Evolutionary conservation across 2,797 vertebrate species (phyloP).

Genomic region (Takifugu ocellatus): DNA sequence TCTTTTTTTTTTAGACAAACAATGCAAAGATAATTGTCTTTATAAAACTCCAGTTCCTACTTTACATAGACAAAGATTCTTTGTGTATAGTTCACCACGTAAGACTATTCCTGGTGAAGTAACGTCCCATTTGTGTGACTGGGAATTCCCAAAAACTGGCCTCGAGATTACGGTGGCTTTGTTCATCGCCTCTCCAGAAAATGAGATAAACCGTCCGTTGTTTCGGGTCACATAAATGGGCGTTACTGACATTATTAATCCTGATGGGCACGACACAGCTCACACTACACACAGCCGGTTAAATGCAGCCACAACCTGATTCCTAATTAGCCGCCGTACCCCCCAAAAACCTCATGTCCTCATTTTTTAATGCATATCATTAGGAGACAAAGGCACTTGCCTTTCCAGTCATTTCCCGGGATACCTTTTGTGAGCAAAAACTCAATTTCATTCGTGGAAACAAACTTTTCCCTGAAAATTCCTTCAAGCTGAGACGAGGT

Average conservation of each 20-base stretch:
- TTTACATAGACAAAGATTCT: slow-evolving; percentile 84
- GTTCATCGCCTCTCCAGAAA: background rate
- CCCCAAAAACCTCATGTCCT: slow-evolving; percentile 58
- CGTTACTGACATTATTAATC: slow-evolving; percentile 63
- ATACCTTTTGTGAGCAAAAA: slow-evolving; percentile 18
- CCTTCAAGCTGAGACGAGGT: slow-evolving; percentile 17
- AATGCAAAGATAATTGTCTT: slow-evolving; percentile 89
- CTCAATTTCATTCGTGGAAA: slow-evolving; percentile 1
- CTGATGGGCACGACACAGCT: slow-evolving; percentile 76
- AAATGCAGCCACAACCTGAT: slow-evolving; percentile 47
- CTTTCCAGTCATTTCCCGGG: slow-evolving; percentile 41
- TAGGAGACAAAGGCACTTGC: slow-evolving; percentile 59
- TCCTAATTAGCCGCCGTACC: slow-evolving; percentile 81
- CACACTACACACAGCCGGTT: slow-evolving; percentile 53
- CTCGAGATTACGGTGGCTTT: background rate
- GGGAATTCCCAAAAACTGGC: slow-evolving; percentile 55
- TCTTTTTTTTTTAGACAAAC: slow-evolving; percentile 87
- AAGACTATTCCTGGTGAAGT: slow-evolving; percentile 74
- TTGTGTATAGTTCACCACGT: slow-evolving; percentile 78
- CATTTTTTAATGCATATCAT: slow-evolving; percentile 34
- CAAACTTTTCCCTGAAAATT: slow-evolving; percentile 41
- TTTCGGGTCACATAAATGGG: slow-evolving; percentile 82
- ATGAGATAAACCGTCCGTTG: slow-evolving; percentile 1
- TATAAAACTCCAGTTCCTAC: slow-evolving; percentile 95
- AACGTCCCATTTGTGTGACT: slow-evolving; percentile 73